phyloP scores from a whole-genome alignment of 2,888 invertebrate genomes.

The Eledona agricola region DNA sequence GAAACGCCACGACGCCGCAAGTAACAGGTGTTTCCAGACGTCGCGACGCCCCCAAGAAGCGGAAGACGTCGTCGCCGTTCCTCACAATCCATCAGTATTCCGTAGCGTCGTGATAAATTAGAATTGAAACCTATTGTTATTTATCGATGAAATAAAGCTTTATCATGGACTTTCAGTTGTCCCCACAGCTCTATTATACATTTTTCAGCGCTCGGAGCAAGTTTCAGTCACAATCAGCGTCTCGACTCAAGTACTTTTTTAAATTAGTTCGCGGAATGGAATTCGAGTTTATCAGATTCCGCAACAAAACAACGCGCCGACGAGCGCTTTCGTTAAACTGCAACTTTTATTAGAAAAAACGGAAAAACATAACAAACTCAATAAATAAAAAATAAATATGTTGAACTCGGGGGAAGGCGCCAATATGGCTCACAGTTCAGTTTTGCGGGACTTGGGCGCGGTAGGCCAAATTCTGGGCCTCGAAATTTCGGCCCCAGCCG shows the following conservation, averaged over 20 bases:
- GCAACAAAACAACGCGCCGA: no score
- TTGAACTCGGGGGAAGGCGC: slow-evolving; percentile 47
- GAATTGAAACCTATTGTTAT: slow-evolving; percentile 7
- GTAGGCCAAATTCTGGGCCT: slow-evolving; percentile 70
- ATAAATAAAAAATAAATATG: slow-evolving; percentile 46
- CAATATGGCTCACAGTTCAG: slow-evolving; percentile 55
- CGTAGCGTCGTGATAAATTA: slow-evolving; percentile 14
- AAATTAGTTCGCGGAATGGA: no score
- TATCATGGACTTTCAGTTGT: no score
- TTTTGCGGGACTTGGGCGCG: slow-evolving; percentile 67
- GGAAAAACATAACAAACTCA: slow-evolving; percentile 22
- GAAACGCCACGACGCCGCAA: slow-evolving; percentile 35
- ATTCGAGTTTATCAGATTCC: no score
- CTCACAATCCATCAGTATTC: slow-evolving; percentile 41
- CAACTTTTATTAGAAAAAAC: slow-evolving; percentile 30
- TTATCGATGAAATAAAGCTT: no score
- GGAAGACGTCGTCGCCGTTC: slow-evolving; percentile 38
- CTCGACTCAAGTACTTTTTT: no score
- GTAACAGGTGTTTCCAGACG: slow-evolving; percentile 38
- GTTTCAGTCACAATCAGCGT: no score
- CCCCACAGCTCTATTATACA: no score
- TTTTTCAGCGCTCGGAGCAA: no score
- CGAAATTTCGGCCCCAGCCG: slow-evolving; percentile 69
- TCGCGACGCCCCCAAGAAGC: slow-evolving; percentile 34
- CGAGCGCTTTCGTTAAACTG: slow-evolving; percentile 23